These are phyloP conservation scores for Varecia variegata DNA, from an alignment of 2,797 vertebrate genomes.

Conservation along the genomic window DNA sequence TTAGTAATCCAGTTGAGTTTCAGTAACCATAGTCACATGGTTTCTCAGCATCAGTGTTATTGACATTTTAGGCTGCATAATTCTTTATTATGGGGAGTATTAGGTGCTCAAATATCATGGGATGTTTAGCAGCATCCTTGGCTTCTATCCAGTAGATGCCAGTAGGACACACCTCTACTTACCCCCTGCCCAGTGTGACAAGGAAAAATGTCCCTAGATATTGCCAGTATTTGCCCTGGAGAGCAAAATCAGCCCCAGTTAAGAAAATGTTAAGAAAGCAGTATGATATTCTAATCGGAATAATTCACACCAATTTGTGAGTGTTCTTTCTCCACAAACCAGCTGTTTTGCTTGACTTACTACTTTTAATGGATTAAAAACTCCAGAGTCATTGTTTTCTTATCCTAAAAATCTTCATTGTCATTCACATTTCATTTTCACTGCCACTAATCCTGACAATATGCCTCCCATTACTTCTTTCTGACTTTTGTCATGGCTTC, in stretches of 20 bases:
- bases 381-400: neutral
- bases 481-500: neutral
- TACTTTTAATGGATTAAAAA: neutral
- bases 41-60: neutral
- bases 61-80: neutral
- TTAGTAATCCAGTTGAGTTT: neutral
- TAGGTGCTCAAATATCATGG: neutral
- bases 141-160: neutral
- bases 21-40: neutral
- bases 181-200: neutral
- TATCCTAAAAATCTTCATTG: neutral
- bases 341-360: neutral
- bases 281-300: neutral
- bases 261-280: neutral
- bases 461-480: neutral
- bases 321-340: neutral
- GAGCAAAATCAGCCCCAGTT: neutral
- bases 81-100: neutral
- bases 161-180: neutral
- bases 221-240: neutral
- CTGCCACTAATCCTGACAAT: neutral
- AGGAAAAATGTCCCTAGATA: neutral
- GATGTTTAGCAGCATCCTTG: neutral
- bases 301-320: neutral
- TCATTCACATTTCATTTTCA: constrained; percentile 28